Evolutionary conservation across 2,888 invertebrate species (phyloP), one percentile per base, ranked within the genome.

Genomic region (Spisula solida): DNA sequence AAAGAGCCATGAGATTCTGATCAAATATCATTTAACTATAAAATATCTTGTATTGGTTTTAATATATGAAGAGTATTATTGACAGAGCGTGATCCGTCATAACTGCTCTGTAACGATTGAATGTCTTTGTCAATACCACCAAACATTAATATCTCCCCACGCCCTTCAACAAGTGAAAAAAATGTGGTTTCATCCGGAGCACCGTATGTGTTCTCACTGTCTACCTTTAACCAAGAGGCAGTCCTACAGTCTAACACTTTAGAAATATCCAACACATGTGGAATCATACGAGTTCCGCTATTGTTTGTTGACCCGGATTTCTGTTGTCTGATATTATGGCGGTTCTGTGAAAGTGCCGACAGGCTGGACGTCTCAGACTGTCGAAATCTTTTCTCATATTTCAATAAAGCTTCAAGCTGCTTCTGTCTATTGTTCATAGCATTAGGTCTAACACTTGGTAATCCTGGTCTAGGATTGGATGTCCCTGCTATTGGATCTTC

Each of bases 121-220:
- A 96, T 93, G 82, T 96, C 96, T 41, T 94, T 94, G 83, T 96
- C 98, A 93, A 99, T 98, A 88, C 99, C 99, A n/a, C 99, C 99
- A 97, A 99, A 99, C 97, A 99, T 98, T 85, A 99, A 98, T 48
- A 99, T 97, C 97, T 99, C 99, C 18, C 98, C 98, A 96, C 98
- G 98, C 20, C 99, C 99, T 92, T 98, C 98, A 8, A 99, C 98
- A 94, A 99, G 97, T 55, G 98, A 98, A 96, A 99, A 99, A 95
- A 99, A 97, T 93, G 99, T 98, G 82, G 98, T 98, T 96, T 99
- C 98, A 96, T 99, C 98, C 0, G 99, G 99, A 48, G 96, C 95
- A 20, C 93, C 92, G 12, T 92, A 87, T n/a, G 93, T 92, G 18
- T 91, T 90, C 51, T 94, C 92, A n/a, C 94, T 94, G 5, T 92